Evolutionary conservation across 1,140 invertebrate species (phyloP).

Genomic region (Cotesia glomerata): DNA sequence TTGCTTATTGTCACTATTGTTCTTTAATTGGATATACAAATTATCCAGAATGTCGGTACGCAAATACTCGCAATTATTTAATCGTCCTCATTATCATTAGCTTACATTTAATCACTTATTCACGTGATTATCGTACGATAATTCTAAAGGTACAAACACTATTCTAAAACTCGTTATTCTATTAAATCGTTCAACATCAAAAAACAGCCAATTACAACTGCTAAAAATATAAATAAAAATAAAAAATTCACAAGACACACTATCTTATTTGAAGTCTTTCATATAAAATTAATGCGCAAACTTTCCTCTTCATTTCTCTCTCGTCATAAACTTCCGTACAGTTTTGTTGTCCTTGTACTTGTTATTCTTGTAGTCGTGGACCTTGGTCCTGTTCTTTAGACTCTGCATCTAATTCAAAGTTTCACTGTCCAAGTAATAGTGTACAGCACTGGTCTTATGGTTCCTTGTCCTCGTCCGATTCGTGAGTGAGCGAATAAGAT

Average conservation of each 20-base stretch:
- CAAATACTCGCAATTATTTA: background rate
- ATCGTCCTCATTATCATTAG: background rate
- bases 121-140: background rate
- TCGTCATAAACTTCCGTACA: background rate
- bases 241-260: constrained; percentile 18
- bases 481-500: background rate
- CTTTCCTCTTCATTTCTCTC: background rate
- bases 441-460: background rate
- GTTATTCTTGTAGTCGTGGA: background rate
- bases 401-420: constrained; percentile 16
- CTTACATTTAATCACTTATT: background rate
- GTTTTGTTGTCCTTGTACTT: background rate
- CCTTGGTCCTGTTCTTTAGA: background rate
- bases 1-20: constrained; percentile 28
- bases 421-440: background rate
- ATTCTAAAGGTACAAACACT: background rate
- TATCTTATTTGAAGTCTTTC: background rate
- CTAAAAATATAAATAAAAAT: too few species aligned
- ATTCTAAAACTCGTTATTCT: background rate
- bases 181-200: background rate
- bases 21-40: background rate
- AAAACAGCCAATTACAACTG: too few species aligned
- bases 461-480: too few species aligned
- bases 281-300: constrained; percentile 23
- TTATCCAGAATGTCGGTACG: background rate